Conservation (phyloP, 2,113 vertebrate genomes). For the Collichthys lucidus region DNA sequence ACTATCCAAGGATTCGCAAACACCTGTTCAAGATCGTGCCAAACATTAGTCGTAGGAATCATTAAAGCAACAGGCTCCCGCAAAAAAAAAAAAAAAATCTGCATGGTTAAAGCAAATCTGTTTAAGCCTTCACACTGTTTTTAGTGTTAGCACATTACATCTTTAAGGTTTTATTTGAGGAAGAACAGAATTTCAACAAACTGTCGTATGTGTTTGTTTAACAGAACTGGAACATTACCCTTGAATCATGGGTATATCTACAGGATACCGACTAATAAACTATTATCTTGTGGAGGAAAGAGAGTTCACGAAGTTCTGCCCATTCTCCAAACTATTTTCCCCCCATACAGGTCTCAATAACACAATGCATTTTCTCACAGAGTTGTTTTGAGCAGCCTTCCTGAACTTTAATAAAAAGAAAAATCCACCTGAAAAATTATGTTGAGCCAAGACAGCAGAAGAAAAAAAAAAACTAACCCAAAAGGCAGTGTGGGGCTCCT, state of each 20-base stretch:
- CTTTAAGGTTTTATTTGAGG: not conserved
- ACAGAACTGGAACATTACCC: not conserved
- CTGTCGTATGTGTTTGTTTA: not conserved
- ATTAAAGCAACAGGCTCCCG: not conserved
- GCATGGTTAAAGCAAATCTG: not conserved
- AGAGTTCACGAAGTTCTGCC: not conserved
- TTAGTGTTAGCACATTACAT: constrained; percentile 30
- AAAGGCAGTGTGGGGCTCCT: not conserved
- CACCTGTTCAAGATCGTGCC: not conserved
- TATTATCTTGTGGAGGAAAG: not conserved
- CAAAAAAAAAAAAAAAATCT: not conserved
- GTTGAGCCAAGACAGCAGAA: not conserved
- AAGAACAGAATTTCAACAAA: constrained; percentile 1
- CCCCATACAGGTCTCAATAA: not conserved
- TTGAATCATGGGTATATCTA: not conserved
- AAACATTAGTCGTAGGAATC: not conserved
- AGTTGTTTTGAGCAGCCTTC: not conserved
- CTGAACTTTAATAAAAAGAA: not conserved
- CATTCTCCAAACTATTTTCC: not conserved
- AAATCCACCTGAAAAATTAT: not conserved
- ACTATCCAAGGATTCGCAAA: constrained; percentile 12
- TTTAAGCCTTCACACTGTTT: not conserved
- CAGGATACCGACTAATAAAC: not conserved
- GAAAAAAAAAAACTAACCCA: constrained; percentile 2
- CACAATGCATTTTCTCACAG: not conserved